Percentiles rank a stretch among this genome's conserved stretches.
These are phyloP conservation scores for Colistium nudipinnis DNA, from an alignment of 2,113 vertebrate species.

Conservation along the genomic window DNA sequence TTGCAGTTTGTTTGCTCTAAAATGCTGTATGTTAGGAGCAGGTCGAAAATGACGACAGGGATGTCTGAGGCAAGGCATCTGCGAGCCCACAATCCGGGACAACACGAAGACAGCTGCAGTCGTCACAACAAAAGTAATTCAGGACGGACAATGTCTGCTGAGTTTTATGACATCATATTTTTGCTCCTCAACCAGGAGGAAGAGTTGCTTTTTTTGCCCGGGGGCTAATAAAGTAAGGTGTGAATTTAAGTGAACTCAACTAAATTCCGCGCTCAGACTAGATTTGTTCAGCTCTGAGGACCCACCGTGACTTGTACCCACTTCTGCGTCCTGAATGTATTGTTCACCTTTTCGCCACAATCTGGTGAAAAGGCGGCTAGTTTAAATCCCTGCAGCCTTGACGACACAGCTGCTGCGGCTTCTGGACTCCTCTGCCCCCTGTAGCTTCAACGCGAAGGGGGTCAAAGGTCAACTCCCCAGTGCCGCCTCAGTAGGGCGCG, in stretches of 20 bases:
- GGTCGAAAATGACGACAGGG: neutral
- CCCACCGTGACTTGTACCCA: too few relatives aligned
- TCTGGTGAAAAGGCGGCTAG: slow-evolving; percentile 19
- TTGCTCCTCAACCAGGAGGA: slow-evolving; percentile 20
- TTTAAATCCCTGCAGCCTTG: slow-evolving; percentile 25
- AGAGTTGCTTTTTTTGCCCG: neutral
- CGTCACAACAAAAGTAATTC: neutral
- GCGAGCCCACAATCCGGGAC: neutral
- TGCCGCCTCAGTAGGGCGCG: slow-evolving; percentile 83
- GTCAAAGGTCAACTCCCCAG: slow-evolving; percentile 11
- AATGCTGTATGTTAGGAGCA: slow-evolving; percentile 3
- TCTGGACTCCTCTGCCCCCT: neutral
- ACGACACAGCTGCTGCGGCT: neutral
- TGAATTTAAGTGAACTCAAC: too few relatives aligned
- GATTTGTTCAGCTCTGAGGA: too few relatives aligned
- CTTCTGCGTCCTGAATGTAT: too few relatives aligned
- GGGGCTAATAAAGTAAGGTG: too few relatives aligned
- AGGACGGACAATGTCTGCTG: neutral
- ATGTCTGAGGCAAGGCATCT: neutral
- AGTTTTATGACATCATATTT: slow-evolving; percentile 42
- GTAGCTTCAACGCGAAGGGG: slow-evolving; percentile 18
- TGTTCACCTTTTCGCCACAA: neutral
- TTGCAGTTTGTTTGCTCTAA: too few relatives aligned
- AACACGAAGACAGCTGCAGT: slow-evolving; percentile 10
- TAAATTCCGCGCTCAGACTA: too few relatives aligned